Percentiles rank a stretch among this genome's conserved stretches.
Conservation (phyloP, 2,797 vertebrate genomes). For the Siniperca scherzeri region DNA sequence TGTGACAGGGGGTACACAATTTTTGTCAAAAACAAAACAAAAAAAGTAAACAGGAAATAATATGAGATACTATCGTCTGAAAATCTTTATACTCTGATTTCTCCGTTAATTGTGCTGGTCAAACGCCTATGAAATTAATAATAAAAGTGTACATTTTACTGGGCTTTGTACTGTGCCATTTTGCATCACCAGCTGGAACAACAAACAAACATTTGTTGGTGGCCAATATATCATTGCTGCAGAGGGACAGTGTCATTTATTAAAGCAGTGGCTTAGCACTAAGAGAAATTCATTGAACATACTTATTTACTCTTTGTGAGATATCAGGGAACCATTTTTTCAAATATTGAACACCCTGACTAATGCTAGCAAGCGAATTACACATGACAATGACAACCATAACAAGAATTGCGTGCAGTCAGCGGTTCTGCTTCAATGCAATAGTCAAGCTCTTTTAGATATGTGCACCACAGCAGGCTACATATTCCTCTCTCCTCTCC, state of each 20-base stretch:
- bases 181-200: not conserved
- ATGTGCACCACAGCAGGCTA: conserved; percentile 54
- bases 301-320: conserved; percentile 37
- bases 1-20: not conserved
- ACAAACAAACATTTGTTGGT: conserved; percentile 16
- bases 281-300: conserved; percentile 13
- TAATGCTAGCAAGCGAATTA: conserved; percentile 48
- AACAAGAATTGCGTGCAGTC: conserved; percentile 52
- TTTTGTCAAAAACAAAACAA: conserved; percentile 13
- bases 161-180: not conserved
- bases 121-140: conserved; percentile 5
- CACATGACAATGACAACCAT: conserved; percentile 57
- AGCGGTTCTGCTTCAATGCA: conserved; percentile 68
- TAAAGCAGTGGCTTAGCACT: not conserved
- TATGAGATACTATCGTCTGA: not conserved
- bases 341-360: conserved; percentile 45
- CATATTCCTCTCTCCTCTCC: conserved; percentile 62
- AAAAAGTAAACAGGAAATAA: not conserved
- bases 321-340: conserved; percentile 28
- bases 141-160: not conserved
- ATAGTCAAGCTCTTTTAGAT: conserved; percentile 63
- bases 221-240: conserved; percentile 14
- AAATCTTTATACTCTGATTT: not conserved
- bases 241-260: conserved; percentile 11
- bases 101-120: not conserved